These are phyloP conservation scores for Lamprotornis superbus DNA, from an alignment of 2,113 vertebrate genomes.

Conservation along the genomic window DNA sequence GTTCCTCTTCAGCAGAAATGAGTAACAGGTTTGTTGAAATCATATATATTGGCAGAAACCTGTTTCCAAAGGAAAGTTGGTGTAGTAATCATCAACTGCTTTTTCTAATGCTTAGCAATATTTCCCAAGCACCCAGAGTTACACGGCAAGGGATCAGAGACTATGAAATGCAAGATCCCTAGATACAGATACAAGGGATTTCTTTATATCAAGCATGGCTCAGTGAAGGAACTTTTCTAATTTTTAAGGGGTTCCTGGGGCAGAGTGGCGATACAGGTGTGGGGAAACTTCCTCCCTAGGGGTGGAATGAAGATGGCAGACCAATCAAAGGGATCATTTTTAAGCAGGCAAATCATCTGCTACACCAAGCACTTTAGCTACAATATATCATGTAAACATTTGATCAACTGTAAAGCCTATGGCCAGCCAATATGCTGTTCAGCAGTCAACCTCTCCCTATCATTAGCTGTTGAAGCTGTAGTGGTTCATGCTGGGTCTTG, in stretches of 20 bases:
- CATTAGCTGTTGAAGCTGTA: not conserved
- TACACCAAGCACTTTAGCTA: not conserved
- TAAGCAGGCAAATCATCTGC: not conserved
- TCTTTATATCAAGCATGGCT: not conserved
- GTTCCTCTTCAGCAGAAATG: conserved; percentile 45
- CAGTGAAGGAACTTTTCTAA: not conserved
- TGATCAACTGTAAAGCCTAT: not conserved
- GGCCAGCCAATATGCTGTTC: not conserved
- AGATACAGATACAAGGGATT: not conserved
- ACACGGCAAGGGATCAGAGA: not conserved
- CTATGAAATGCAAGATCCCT: not conserved
- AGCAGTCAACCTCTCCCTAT: not conserved
- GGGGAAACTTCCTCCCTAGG: not conserved
- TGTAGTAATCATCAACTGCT: not conserved
- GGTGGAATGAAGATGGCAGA: not conserved
- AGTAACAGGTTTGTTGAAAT: not conserved
- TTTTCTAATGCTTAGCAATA: not conserved
- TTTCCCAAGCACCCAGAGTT: not conserved
- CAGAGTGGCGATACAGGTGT: not conserved
- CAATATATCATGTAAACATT: not conserved
- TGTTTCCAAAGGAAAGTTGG: not conserved
- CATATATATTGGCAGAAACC: not conserved
- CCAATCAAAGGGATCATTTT: not conserved
- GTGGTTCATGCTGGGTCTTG: not conserved
- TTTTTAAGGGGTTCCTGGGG: not conserved